Conservation (phyloP, 2,113 vertebrate species). For the Poicephalus meyeri region DNA sequence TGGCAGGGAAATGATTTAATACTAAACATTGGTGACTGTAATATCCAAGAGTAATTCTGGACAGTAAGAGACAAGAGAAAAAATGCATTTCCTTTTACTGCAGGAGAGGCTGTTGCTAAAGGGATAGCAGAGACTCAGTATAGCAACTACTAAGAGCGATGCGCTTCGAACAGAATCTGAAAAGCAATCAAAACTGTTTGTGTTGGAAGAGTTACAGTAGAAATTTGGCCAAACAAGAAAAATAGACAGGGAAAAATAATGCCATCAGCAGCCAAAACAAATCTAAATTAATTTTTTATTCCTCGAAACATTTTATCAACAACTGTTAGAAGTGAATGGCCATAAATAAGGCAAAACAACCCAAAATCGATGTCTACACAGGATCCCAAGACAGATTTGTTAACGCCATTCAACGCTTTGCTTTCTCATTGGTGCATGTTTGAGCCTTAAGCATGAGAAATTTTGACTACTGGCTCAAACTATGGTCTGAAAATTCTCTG, state of each 20-base stretch:
- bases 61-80: background rate
- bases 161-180: background rate
- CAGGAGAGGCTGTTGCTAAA: slow-evolving; percentile 1
- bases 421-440: background rate
- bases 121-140: background rate
- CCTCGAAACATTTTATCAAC: background rate
- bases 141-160: background rate
- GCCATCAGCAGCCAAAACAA: background rate
- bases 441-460: background rate
- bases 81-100: background rate
- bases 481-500: background rate
- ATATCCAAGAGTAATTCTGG: slow-evolving; percentile 45
- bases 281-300: background rate
- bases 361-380: background rate
- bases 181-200: background rate
- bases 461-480: background rate
- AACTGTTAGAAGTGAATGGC: background rate
- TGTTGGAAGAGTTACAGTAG: background rate
- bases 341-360: background rate
- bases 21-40: slow-evolving; percentile 29
- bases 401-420: background rate
- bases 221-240: background rate
- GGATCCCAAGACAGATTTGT: background rate
- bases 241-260: background rate
- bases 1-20: slow-evolving; percentile 58